Evolutionary conservation across 1,140 invertebrate genomes (phyloP).

Genomic region (Nomia melanderi): DNA sequence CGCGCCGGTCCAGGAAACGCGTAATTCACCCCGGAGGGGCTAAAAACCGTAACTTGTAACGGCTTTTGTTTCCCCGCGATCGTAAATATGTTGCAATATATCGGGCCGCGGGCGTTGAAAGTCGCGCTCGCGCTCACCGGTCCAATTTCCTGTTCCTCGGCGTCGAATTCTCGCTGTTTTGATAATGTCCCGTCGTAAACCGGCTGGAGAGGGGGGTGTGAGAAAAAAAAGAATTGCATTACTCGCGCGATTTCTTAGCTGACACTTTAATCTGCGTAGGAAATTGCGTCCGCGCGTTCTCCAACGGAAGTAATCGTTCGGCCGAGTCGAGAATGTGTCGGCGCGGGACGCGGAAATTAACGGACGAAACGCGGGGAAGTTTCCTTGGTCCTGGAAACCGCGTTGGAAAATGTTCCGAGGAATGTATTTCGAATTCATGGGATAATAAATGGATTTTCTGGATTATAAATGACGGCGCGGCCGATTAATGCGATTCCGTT

Average conservation of each 20-base stretch:
- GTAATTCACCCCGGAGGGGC: neutral
- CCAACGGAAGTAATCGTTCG: conserved; percentile 4
- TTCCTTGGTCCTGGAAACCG: too few species aligned
- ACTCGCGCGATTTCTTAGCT: neutral
- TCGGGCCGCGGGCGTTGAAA: neutral
- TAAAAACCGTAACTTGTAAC: neutral
- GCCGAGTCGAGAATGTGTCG: neutral
- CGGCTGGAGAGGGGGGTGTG: neutral
- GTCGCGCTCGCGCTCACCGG: neutral
- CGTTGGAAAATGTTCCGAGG: too few species aligned
- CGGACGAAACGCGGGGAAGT: too few species aligned
- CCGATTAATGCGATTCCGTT: too few species aligned
- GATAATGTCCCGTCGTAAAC: neutral
- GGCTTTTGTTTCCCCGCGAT: neutral
- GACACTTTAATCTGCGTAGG: conserved; percentile 24
- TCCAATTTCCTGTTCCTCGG: neutral
- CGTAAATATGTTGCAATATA: conserved; percentile 23
- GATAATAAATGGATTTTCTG: too few species aligned
- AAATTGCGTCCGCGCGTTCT: neutral
- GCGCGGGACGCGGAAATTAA: neutral
- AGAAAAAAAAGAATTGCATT: neutral
- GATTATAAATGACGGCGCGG: too few species aligned
- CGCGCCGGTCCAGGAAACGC: neutral
- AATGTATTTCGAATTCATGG: too few species aligned
- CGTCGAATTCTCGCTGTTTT: conserved; percentile 4